phyloP scores from a whole-genome alignment of 2,113 vertebrate genomes.

The Grallaria varia region DNA sequence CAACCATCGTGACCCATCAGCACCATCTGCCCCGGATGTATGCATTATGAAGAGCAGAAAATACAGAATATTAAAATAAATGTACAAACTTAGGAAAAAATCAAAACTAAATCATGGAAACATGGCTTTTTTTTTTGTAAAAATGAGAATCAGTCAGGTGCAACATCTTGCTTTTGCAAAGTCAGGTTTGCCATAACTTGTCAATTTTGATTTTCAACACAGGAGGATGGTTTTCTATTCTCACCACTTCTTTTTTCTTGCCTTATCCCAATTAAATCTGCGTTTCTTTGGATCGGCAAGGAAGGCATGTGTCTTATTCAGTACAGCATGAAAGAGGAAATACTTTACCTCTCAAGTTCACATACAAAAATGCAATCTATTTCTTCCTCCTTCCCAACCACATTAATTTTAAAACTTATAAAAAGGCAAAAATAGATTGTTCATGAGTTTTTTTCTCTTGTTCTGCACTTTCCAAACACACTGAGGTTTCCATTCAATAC shows the following conservation, averaged over 20 bases:
- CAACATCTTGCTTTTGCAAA: neutral
- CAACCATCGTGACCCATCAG: neutral
- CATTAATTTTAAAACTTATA: conserved; percentile 25
- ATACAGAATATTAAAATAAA: neutral
- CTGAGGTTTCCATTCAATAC: conserved; percentile 27
- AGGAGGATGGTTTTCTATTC: neutral
- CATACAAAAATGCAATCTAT: conserved; percentile 24
- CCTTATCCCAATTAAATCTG: neutral
- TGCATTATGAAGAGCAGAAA: neutral
- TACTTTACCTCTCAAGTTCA: conserved; percentile 6
- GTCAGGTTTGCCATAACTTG: neutral
- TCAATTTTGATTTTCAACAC: neutral
- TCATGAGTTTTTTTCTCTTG: neutral
- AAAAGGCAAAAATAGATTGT: conserved; percentile 37
- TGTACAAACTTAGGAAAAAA: neutral
- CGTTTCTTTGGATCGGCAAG: neutral
- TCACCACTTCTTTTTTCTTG: neutral
- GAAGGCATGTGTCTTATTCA: conserved; percentile 14
- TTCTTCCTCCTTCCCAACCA: conserved; percentile 35
- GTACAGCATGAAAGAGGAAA: conserved; percentile 1
- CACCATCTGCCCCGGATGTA: neutral
- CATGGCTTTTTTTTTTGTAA: neutral
- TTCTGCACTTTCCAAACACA: conserved; percentile 46
- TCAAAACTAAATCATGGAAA: neutral
- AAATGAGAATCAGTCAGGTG: neutral